Base-by-base conservation (phyloP, 2,797 vertebrate species). In the Carapus acus region DNA sequence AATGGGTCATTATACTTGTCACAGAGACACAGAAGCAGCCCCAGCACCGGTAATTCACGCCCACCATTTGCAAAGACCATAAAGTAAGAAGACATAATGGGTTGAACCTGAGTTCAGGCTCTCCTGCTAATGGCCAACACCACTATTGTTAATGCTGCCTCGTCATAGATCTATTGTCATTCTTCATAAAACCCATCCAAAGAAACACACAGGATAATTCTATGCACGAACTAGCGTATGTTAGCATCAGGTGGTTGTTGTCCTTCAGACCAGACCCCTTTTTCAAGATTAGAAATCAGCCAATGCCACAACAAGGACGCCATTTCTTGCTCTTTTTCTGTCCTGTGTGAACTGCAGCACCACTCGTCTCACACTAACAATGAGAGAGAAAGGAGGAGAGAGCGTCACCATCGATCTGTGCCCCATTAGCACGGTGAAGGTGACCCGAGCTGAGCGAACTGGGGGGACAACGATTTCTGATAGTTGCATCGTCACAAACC, bases 51-150 rank as follows among this genome's bases (percentile, higher is more conserved):
- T 14, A 15, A 22, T 59, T 62, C 68, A 46, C 42, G 19, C 49
- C 51, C 9, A 29, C 14, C 9, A 62, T 75, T 60, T 56, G 41
- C 43, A 58, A 36, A 19, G 2, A 33, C 19, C 22, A 38, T 8
- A 38, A 49, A 14, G 3, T 20, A 46, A 44, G 43, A 42, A 34
- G 40, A 43, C 17, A 19, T 6, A n/a, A 18, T 43, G 8, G 47
- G 16, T 49, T 47, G 57, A 42, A 23, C 27, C 13, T 8, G 2
- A 7, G 12, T 34, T n/a, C n/a, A n/a, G n/a, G 15, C 3, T 36
- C 2, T 44, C 19, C 14, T 43, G n/a, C n/a, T n/a, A n/a, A n/a
- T n/a, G n/a, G n/a, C n/a, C n/a, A n/a, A n/a, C n/a, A n/a, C n/a
- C n/a, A n/a, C n/a, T n/a, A n/a, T n/a, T n/a, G n/a, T n/a, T n/a